phyloP scores from a whole-genome alignment of 2,113 vertebrate genomes.

The Tragulus kanchil region DNA sequence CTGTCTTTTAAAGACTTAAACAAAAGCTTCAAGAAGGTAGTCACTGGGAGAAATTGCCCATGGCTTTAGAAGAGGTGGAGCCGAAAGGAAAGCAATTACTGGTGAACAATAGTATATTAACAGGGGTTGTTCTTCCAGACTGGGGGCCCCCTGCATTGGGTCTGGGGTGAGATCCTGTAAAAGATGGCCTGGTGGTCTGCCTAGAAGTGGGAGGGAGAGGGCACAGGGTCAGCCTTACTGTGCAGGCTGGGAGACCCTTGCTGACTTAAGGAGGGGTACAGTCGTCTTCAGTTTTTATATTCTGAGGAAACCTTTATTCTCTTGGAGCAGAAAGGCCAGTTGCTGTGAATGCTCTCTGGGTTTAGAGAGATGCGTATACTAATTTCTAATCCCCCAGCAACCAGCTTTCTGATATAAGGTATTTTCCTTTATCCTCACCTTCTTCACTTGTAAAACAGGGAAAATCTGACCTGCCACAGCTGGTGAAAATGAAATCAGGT shows the following conservation, averaged over 20 bases:
- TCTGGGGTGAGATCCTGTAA: constrained; percentile 69
- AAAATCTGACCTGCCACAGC: neutral
- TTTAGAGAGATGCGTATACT: neutral
- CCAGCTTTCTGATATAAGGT: neutral
- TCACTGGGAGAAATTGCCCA: constrained; percentile 85
- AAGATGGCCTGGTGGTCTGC: neutral
- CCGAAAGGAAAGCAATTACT: constrained; percentile 87
- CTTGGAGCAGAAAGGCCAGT: neutral
- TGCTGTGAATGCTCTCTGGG: neutral
- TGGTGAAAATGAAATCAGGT: neutral
- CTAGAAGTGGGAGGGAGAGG: neutral
- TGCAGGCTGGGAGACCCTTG: neutral
- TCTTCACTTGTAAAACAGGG: neutral
- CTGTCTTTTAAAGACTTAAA: constrained; percentile 83
- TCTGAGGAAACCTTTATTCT: neutral
- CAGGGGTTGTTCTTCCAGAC: constrained; percentile 82
- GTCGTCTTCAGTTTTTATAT: neutral
- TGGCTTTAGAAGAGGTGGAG: constrained; percentile 83
- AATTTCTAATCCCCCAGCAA: neutral
- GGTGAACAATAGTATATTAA: constrained; percentile 85
- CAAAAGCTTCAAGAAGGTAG: constrained; percentile 84
- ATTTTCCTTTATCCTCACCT: neutral
- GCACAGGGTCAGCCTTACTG: accelerated
- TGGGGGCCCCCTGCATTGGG: constrained; percentile 62
- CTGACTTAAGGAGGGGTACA: neutral